Evolutionary conservation across 2,797 vertebrate genomes (phyloP).

Genomic region (Nannoperca obscura): DNA sequence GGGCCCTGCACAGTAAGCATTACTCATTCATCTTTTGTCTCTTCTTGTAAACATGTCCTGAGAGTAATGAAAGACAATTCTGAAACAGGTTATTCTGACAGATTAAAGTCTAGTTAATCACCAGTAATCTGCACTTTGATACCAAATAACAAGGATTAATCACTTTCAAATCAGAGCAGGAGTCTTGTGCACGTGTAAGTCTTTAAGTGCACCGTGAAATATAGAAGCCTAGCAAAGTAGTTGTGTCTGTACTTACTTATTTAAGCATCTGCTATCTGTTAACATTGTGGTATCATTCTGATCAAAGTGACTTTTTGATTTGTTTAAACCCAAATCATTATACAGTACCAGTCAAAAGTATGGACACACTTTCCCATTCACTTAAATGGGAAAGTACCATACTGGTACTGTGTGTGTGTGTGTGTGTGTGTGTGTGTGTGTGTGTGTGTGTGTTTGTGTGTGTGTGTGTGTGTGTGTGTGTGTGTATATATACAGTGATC

Average conservation of each 20-base stretch:
- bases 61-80: conserved; percentile 26
- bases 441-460: too few relatives aligned
- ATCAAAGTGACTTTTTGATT: not conserved
- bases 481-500: too few relatives aligned
- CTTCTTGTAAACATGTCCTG: conserved; percentile 49
- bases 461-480: too few relatives aligned
- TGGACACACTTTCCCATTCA: too few relatives aligned
- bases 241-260: not conserved
- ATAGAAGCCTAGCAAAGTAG: not conserved
- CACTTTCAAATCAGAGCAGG: conserved; percentile 7
- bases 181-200: not conserved
- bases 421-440: too few relatives aligned
- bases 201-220: not conserved
- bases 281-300: not conserved
- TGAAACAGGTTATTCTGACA: conserved; percentile 33
- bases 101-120: not conserved
- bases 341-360: too few relatives aligned
- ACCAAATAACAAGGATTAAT: not conserved
- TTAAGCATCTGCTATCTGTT: not conserved
- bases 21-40: conserved; percentile 65
- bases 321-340: not conserved
- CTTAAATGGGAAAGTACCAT: too few relatives aligned
- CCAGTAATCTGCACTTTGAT: conserved; percentile 2
- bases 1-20: conserved; percentile 34
- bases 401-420: too few relatives aligned